Evolutionary conservation across 2,113 vertebrate genomes (phyloP).

Genomic region (Campylomormyrus numenius): DNA sequence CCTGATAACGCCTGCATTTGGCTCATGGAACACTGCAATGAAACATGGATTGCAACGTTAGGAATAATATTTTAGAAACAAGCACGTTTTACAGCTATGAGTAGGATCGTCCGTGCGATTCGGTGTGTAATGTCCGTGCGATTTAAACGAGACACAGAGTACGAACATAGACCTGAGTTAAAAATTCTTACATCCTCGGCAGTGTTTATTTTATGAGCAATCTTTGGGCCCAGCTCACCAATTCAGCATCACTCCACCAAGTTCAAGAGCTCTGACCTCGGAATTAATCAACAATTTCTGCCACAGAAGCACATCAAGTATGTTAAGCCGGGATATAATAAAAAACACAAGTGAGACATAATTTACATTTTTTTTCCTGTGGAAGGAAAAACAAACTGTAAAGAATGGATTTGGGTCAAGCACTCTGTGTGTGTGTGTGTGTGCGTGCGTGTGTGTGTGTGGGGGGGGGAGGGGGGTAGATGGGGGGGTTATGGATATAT

Average conservation of each 20-base stretch:
- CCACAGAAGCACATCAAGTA: slow-evolving; percentile 34
- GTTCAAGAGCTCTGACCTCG: slow-evolving; percentile 31
- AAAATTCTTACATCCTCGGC: slow-evolving; percentile 6
- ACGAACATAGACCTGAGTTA: neutral
- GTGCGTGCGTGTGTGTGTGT: neutral
- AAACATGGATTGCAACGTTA: neutral
- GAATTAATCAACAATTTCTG: slow-evolving; percentile 37
- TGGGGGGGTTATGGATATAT: neutral
- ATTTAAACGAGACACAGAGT: neutral
- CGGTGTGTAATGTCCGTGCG: neutral
- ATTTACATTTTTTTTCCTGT: slow-evolving; percentile 37
- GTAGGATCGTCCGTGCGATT: neutral
- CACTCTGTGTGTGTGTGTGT: slow-evolving; percentile 4
- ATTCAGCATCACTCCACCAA: slow-evolving; percentile 27
- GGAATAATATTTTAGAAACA: neutral
- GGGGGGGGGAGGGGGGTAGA: neutral
- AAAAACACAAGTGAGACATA: slow-evolving; percentile 38
- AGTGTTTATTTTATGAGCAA: slow-evolving; percentile 36
- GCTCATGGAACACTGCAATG: neutral
- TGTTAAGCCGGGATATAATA: slow-evolving; percentile 34
- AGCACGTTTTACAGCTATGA: neutral
- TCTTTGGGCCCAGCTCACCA: slow-evolving; percentile 16
- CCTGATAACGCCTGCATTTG: neutral
- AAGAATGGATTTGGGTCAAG: slow-evolving; percentile 31
- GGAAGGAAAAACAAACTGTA: slow-evolving; percentile 32